These are phyloP conservation scores for Drosophila eugracilis DNA, from an alignment of 1,140 invertebrate species.

Conservation along the genomic window DNA sequence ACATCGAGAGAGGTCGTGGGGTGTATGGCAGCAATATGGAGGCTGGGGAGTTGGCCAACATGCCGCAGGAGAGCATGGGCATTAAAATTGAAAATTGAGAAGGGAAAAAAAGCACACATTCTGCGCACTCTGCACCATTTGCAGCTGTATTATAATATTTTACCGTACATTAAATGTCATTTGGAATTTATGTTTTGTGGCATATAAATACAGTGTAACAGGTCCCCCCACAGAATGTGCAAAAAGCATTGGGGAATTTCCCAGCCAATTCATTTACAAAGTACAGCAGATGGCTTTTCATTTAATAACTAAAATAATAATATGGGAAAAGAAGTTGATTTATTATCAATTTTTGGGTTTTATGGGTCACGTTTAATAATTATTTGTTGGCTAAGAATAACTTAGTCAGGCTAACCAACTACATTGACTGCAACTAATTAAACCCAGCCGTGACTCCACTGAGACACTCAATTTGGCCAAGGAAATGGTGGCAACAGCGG, in stretches of 20 bases:
- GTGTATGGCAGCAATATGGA: no score
- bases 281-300: background rate
- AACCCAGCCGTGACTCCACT: slow-evolving; percentile 8
- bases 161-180: slow-evolving; percentile 68
- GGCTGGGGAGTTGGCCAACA: background rate
- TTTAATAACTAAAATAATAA: slow-evolving; percentile 10
- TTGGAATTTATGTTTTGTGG: slow-evolving; percentile 52
- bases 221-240: slow-evolving; percentile 6
- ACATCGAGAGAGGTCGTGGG: slow-evolving; percentile 29
- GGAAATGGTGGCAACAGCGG: slow-evolving; percentile 14
- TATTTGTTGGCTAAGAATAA: background rate
- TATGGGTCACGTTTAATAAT: background rate
- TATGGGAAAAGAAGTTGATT: background rate
- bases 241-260: slow-evolving; percentile 1
- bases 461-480: slow-evolving; percentile 9
- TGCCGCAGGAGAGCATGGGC: slow-evolving; percentile 23
- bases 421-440: slow-evolving; percentile 32
- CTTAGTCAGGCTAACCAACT: background rate
- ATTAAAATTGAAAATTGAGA: slow-evolving; percentile 74
- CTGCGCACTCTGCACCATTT: slow-evolving; percentile 50
- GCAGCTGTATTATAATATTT: slow-evolving; percentile 51
- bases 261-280: slow-evolving; percentile 18
- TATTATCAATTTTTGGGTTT: slow-evolving; percentile 16
- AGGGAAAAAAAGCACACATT: slow-evolving; percentile 80
- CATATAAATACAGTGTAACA: slow-evolving; percentile 26